Evolutionary conservation across 2,113 vertebrate species (phyloP).

Genomic region (Garra rufa): DNA sequence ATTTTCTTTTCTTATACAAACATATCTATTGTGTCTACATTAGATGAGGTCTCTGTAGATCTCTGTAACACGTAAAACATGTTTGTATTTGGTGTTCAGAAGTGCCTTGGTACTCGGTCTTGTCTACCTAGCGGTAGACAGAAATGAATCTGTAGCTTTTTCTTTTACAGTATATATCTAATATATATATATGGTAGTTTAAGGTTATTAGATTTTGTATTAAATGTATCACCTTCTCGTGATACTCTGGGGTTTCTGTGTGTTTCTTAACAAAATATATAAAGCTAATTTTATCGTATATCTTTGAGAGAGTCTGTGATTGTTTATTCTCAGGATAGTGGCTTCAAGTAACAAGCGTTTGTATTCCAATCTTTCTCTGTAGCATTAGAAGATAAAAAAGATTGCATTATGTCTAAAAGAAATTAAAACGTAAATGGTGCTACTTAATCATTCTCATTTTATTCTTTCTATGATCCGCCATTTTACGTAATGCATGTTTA

Average conservation of each 20-base stretch:
- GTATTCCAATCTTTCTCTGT: slow-evolving; percentile 23
- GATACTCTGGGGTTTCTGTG: slow-evolving; percentile 31
- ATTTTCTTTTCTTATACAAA: slow-evolving; percentile 26
- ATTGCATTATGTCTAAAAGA: slow-evolving; percentile 19
- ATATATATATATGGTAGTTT: slow-evolving; percentile 21
- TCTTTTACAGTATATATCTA: slow-evolving; percentile 17
- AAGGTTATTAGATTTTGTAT: slow-evolving; percentile 39
- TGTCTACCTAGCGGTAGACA: slow-evolving; percentile 39
- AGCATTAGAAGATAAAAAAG: slow-evolving; percentile 33
- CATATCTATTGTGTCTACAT: slow-evolving; percentile 34
- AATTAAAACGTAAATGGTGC: slow-evolving; percentile 35
- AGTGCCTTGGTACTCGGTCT: slow-evolving; percentile 52
- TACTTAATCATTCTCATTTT: slow-evolving; percentile 30
- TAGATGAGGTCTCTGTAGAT: slow-evolving; percentile 15
- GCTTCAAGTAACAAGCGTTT: slow-evolving; percentile 29
- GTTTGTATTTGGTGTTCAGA: slow-evolving; percentile 48
- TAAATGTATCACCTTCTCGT: slow-evolving; percentile 21
- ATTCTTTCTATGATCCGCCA: not conserved
- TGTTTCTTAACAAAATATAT: slow-evolving; percentile 33
- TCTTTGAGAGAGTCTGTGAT: slow-evolving; percentile 12
- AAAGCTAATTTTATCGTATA: slow-evolving; percentile 20
- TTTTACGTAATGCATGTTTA: not conserved
- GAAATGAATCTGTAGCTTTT: slow-evolving; percentile 47
- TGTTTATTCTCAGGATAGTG: slow-evolving; percentile 30
- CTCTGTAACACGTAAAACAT: slow-evolving; percentile 23